Conservation (phyloP, 2,113 vertebrate species). For the Platichthys flesus region DNA sequence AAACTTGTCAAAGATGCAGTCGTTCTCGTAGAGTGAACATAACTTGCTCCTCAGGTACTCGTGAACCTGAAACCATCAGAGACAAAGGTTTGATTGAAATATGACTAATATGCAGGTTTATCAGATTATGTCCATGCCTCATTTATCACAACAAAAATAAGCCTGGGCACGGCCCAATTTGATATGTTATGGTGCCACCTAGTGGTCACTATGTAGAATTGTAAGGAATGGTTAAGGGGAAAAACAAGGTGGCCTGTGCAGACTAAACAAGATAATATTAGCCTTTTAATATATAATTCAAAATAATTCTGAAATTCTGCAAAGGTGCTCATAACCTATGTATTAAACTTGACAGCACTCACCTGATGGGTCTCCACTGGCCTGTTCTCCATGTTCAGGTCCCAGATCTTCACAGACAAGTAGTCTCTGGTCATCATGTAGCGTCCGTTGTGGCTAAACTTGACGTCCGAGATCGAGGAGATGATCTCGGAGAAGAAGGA, state of each 20-base stretch:
- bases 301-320: too few species aligned
- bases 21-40: conserved; percentile 85
- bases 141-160: not conserved
- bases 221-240: not conserved
- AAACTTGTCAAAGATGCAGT: conserved; percentile 87
- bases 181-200: conserved; percentile 14
- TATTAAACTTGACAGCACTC: not conserved
- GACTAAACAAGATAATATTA: not conserved
- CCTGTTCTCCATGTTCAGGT: conserved; percentile 85
- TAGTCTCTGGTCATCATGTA: conserved; percentile 87
- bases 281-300: too few species aligned
- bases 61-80: conserved; percentile 73
- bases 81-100: not conserved
- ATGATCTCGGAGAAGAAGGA: conserved; percentile 88
- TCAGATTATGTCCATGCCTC: not conserved
- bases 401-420: conserved; percentile 85
- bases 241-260: too few species aligned
- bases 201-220: conserved; percentile 37
- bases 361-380: conserved; percentile 86
- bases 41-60: conserved; percentile 86
- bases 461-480: conserved; percentile 85
- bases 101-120: not conserved
- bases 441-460: conserved; percentile 85
- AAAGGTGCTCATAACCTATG: too few species aligned
- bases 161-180: not conserved